A percentile compares a stretch with the other conserved stretches of the same genome.
Conservation (phyloP, 2,888 invertebrate genomes). For the Ichneumoninae sp. region DNA sequence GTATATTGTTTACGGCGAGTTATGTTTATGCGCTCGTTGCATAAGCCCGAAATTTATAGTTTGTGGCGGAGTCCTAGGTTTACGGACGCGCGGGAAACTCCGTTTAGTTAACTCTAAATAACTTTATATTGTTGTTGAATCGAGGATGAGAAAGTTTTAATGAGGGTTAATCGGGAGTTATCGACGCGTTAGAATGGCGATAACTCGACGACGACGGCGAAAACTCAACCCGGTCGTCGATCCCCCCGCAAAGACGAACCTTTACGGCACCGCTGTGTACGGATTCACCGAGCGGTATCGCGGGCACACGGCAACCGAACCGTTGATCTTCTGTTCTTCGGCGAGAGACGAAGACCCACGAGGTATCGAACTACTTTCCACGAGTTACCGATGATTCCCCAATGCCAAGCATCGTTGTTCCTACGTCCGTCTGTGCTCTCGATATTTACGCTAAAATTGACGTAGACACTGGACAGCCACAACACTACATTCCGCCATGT, state of each 20-base stretch:
- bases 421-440: constrained; percentile 71
- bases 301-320: constrained; percentile 53
- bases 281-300: constrained; percentile 69
- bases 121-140: constrained; percentile 3
- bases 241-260: constrained; percentile 69
- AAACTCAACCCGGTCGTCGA: constrained; percentile 24
- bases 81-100: constrained; percentile 42
- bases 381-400: constrained; percentile 17
- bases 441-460: constrained; percentile 83
- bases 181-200: constrained; percentile 3
- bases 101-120: neutral
- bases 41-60: constrained; percentile 60
- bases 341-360: constrained; percentile 17
- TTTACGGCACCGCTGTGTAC: constrained; percentile 73
- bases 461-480: constrained; percentile 86
- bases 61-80: constrained; percentile 45
- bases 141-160: constrained; percentile 18
- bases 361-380: constrained; percentile 30
- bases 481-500: constrained; percentile 89
- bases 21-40: constrained; percentile 65
- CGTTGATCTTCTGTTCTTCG: constrained; percentile 46
- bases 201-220: constrained; percentile 12
- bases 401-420: constrained; percentile 68
- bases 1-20: constrained; percentile 63
- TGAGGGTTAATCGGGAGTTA: neutral